Base-by-base conservation (phyloP, 2,888 invertebrate genomes). In the Lumbricus terrestris region DNA sequence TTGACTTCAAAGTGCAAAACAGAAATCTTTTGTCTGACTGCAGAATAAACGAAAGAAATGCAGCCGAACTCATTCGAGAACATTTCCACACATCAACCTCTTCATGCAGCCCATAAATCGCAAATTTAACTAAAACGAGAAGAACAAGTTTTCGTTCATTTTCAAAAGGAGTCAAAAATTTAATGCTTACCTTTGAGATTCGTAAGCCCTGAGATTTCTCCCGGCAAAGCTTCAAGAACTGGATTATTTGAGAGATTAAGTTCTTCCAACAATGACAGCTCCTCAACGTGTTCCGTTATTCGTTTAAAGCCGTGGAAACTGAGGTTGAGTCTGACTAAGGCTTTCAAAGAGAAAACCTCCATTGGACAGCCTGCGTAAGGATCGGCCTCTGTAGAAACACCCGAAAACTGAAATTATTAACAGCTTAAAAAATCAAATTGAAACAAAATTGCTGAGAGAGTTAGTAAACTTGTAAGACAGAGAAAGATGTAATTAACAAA, bases 221-320 rank as follows among this genome's bases (percentile, higher is more conserved):
- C 90, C 33, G 90, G 54, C 37, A 92, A 38, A 35, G 89, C 88
- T 47, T 91, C 91, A 34, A 94, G 92, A 33, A 91, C 91, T 0
- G 93, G 93, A 90, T 93, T 94, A 91, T 93, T 91, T 29, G 92
- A 92, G 23, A 94, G 91, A 88, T 93, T 92, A 0, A 94, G 90
- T 33, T 92, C 91, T 23, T 92, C 89, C 33, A 94, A 93, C 0
- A 90, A 90, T 6, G 54, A 91, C 42, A 94, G 91, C 13, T 91
- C 88, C 42, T 92, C 92, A 15, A 94, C 91, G 13, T 93, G 91
- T 88, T 93, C 93, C 1, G 93, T 93, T 23, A 94, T 91, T 0
- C 89, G 82, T 6, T 89, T 92, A 37, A 94, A 91, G 13, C 92
- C 93, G 90, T 94, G 94, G 92, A 93, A 93, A 34, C 92, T 91